These are phyloP conservation scores for Probosciger aterrimus DNA, from an alignment of 2,113 vertebrate genomes.

Conservation along the genomic window DNA sequence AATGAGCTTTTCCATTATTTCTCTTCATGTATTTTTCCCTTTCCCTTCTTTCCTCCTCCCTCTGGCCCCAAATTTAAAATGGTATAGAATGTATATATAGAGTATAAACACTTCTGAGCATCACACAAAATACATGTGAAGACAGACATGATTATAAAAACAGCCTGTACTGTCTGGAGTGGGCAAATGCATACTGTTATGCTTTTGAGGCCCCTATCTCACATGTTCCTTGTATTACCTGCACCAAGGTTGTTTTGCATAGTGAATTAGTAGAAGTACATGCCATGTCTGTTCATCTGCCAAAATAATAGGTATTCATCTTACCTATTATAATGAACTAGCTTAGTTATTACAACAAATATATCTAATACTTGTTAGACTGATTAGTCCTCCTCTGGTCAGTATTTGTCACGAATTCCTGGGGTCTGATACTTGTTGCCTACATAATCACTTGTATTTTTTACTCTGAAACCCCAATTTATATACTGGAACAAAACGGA, in stretches of 20 bases:
- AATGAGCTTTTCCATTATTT: not conserved
- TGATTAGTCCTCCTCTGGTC: not conserved
- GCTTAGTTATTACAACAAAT: not conserved
- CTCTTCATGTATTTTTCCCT: not conserved
- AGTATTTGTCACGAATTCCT: not conserved
- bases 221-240: not conserved
- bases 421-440: not conserved
- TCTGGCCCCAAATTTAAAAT: not conserved
- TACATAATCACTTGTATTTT: not conserved
- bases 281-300: not conserved
- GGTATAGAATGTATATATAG: not conserved
- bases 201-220: not conserved
- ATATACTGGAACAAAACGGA: not conserved
- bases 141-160: not conserved
- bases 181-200: not conserved
- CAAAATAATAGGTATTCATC: not conserved
- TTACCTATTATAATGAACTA: not conserved
- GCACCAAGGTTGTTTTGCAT: not conserved
- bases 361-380: not conserved
- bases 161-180: not conserved
- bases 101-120: not conserved
- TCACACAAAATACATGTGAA: not conserved
- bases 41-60: accelerated
- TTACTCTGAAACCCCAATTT: not conserved
- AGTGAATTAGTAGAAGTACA: not conserved